phyloP scores from a whole-genome alignment of 1,140 invertebrate species.

The Drosophila simulans region DNA sequence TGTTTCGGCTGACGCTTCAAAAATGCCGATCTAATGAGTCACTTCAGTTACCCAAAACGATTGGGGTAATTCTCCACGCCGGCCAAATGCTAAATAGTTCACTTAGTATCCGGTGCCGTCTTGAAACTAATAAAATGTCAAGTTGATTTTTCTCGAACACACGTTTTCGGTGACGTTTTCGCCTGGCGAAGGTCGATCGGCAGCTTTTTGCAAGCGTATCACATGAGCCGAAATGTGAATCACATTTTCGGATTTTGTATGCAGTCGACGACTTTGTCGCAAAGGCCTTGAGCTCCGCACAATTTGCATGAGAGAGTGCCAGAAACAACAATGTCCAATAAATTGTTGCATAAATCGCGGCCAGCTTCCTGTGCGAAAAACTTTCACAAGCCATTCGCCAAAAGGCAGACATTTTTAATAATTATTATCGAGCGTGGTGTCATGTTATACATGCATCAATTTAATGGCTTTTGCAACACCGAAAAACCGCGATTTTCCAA shows the following conservation, averaged over 20 bases:
- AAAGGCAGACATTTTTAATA: constrained; percentile 47
- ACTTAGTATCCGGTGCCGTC: constrained; percentile 11
- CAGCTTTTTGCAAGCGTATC: constrained; percentile 39
- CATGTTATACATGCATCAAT: constrained; percentile 62
- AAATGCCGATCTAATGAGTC: constrained; percentile 59
- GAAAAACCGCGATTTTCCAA: constrained; percentile 13
- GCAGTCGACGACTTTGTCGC: constrained; percentile 43
- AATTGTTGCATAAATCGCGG: constrained; percentile 68
- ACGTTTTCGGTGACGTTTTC: constrained; percentile 63
- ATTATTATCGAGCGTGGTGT: constrained; percentile 55
- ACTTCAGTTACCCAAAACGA: constrained; percentile 17
- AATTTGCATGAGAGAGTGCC: constrained; percentile 53
- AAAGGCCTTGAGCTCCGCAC: constrained; percentile 61
- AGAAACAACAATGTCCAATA: constrained; percentile 43
- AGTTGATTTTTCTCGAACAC: constrained; percentile 55
- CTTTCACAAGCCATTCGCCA: constrained; percentile 61
- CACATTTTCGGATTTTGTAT: constrained; percentile 67
- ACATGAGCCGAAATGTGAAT: constrained; percentile 58
- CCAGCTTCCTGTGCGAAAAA: constrained; percentile 67
- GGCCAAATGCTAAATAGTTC: constrained; percentile 57
- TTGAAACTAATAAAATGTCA: constrained; percentile 46
- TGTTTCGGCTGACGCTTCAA: constrained; percentile 16
- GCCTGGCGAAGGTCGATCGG: constrained; percentile 61
- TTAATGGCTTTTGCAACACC: constrained; percentile 30
- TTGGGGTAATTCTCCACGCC: constrained; percentile 56